A percentile compares a stretch with the other conserved stretches of the same genome.
phyloP scores from a whole-genome alignment of 2,888 invertebrate genomes.

The Chorisops tibialis region DNA sequence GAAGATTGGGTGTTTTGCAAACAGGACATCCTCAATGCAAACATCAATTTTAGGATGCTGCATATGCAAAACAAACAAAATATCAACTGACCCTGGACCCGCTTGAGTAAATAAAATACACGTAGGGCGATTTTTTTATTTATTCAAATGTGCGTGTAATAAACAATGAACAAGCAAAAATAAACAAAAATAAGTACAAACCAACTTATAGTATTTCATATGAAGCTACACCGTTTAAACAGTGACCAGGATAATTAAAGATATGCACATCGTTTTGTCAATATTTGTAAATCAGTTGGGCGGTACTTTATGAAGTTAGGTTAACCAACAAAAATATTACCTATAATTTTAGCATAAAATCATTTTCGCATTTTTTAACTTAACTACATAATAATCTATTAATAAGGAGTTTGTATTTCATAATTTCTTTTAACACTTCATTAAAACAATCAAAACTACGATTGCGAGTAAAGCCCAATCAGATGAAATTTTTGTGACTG shows the following conservation, averaged over 20 bases:
- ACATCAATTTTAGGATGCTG: slow-evolving; percentile 24
- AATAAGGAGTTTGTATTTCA: too few relatives aligned
- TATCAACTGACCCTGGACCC: slow-evolving; percentile 12
- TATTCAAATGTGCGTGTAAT: slow-evolving; percentile 25
- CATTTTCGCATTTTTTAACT: too few relatives aligned
- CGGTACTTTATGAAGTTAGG: slow-evolving; percentile 21
- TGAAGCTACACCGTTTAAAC: not conserved
- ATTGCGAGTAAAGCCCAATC: too few relatives aligned
- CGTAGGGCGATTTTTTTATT: slow-evolving; percentile 15
- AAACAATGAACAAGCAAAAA: slow-evolving; percentile 23
- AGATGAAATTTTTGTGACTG: too few relatives aligned
- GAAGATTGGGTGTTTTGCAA: slow-evolving; percentile 13
- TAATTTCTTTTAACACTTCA: too few relatives aligned
- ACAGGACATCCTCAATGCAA: slow-evolving; percentile 24
- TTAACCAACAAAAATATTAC: too few relatives aligned
- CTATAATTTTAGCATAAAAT: too few relatives aligned
- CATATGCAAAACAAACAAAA: slow-evolving; percentile 25
- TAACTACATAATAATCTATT: too few relatives aligned
- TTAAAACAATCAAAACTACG: too few relatives aligned
- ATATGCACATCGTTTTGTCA: slow-evolving; percentile 19
- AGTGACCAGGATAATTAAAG: slow-evolving; percentile 23
- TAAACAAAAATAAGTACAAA: slow-evolving; percentile 20
- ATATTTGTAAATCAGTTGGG: slow-evolving; percentile 20
- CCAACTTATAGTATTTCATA: slow-evolving; percentile 7
- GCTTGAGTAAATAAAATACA: slow-evolving; percentile 17